Evolutionary conservation across 2,797 vertebrate species (phyloP).

Genomic region (Sebastes jordani): DNA sequence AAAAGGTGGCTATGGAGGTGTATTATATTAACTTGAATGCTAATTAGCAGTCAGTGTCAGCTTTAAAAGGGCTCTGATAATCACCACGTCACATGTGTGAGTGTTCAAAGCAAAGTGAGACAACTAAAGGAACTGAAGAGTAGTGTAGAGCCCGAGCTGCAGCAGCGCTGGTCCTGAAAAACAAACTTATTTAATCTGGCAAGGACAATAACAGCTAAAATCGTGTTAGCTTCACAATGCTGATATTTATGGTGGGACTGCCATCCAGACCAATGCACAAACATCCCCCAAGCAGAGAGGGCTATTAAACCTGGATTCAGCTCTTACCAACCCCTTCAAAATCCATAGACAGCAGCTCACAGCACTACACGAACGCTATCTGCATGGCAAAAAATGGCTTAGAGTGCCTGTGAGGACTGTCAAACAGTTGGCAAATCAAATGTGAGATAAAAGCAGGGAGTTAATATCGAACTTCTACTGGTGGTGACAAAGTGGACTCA

Average conservation of each 20-base stretch:
- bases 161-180: constrained; percentile 13
- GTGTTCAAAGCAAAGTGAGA: constrained; percentile 26
- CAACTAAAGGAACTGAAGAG: neutral
- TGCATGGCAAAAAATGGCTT: neutral
- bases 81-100: neutral
- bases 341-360: constrained; percentile 3
- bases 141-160: neutral
- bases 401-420: neutral
- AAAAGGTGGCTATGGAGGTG: constrained; percentile 43
- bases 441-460: neutral
- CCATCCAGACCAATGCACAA: constrained; percentile 29
- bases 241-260: constrained; percentile 21
- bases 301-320: constrained; percentile 42
- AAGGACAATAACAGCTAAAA: constrained; percentile 39
- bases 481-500: neutral
- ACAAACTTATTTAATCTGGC: constrained; percentile 22
- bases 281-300: constrained; percentile 20
- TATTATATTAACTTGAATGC: constrained; percentile 35
- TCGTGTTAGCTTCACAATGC: constrained; percentile 1
- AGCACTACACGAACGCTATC: constrained; percentile 1
- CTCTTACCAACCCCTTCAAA: constrained; percentile 4
- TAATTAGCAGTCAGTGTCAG: constrained; percentile 50
- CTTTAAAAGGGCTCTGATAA: constrained; percentile 37
- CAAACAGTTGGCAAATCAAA: neutral
- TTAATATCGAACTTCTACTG: neutral